phyloP scores from a whole-genome alignment of 2,888 invertebrate species.

The Lamellibrachia columna region DNA sequence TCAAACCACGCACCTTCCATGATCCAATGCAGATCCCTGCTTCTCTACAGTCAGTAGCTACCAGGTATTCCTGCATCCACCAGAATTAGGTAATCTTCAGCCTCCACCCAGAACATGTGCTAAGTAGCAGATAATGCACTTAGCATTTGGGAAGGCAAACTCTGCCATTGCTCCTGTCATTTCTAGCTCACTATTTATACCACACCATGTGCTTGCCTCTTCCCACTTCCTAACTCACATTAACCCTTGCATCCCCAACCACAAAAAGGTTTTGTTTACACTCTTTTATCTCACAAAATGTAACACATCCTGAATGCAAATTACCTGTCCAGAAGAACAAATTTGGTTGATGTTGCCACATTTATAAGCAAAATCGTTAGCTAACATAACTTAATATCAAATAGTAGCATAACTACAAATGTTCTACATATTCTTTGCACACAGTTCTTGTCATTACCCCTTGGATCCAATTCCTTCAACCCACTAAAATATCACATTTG shows the following conservation, averaged over 20 bases:
- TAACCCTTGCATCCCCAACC: not conserved
- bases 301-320: not conserved
- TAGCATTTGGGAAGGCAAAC: not conserved
- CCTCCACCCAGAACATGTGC: not conserved
- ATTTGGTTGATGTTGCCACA: too few species aligned
- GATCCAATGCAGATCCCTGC: constrained; percentile 3
- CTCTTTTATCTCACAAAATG: not conserved
- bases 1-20: not conserved
- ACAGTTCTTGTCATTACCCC: not conserved
- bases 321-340: not conserved
- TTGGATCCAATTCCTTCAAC: not conserved
- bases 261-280: not conserved
- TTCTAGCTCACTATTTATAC: not conserved
- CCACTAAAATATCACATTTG: not conserved
- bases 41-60: not conserved
- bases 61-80: not conserved
- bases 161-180: not conserved
- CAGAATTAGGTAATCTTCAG: not conserved
- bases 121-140: not conserved
- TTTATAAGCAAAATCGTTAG: not conserved
- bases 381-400: not conserved
- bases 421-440: not conserved
- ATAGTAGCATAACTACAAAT: too few species aligned
- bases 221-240: not conserved
- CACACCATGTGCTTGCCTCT: not conserved